These are phyloP conservation scores for Lagopus muta DNA, from an alignment of 2,113 vertebrate genomes.

Conservation along the genomic window DNA sequence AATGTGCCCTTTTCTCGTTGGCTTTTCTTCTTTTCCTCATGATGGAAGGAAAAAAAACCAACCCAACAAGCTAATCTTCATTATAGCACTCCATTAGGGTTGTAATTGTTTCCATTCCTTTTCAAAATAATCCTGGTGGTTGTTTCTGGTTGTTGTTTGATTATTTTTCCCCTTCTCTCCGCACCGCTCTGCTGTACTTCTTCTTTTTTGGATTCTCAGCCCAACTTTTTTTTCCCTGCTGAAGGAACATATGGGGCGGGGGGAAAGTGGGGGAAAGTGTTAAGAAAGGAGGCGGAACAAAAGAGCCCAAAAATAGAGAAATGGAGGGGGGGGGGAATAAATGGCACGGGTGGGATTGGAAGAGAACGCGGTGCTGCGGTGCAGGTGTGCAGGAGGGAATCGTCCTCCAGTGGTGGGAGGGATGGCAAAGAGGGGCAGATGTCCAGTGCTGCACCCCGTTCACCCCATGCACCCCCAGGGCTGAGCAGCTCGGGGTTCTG, in stretches of 20 bases:
- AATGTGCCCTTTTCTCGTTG: background rate
- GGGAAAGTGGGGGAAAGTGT: background rate
- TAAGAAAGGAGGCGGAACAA: conserved; percentile 43
- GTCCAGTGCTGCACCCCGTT: too few relatives aligned
- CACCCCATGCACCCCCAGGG: rapidly evolving
- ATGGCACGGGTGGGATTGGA: background rate
- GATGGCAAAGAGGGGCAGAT: too few relatives aligned
- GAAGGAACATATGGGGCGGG: background rate
- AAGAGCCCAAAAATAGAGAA: conserved; percentile 19
- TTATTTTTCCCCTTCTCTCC: too few relatives aligned
- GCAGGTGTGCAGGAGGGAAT: rapidly evolving
- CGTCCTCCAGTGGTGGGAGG: rapidly evolving
- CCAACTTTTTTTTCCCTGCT: background rate
- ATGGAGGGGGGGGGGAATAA: background rate
- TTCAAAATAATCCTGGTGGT: background rate
- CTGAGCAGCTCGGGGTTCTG: rapidly evolving
- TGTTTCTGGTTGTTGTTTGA: too few relatives aligned
- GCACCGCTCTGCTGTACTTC: background rate
- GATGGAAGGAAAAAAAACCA: background rate
- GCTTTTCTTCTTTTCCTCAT: background rate
- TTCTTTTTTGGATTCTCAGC: background rate
- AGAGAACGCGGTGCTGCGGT: rapidly evolving
- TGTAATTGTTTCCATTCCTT: conserved; percentile 5
- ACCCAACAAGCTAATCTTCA: background rate
- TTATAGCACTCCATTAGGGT: conserved; percentile 1